Conservation (phyloP, 2,888 invertebrate species). For the Oegoconia quadripuncta region DNA sequence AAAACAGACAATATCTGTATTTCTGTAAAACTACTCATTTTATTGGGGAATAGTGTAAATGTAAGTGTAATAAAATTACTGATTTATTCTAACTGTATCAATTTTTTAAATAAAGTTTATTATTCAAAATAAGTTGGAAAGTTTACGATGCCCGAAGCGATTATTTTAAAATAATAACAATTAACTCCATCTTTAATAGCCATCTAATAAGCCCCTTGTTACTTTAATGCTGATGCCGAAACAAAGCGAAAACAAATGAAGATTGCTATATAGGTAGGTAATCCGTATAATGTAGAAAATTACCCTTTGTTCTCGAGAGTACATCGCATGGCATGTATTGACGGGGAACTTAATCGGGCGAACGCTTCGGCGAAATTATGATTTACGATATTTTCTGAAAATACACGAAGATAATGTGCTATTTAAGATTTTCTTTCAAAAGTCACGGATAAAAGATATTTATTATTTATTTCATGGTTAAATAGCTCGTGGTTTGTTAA, state of each 20-base stretch:
- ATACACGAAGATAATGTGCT: slow-evolving; percentile 3
- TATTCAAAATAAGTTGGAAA: too few species aligned
- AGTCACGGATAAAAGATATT: not conserved
- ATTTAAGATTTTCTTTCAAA: not conserved
- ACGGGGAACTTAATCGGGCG: slow-evolving; percentile 25
- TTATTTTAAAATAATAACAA: slow-evolving; percentile 24
- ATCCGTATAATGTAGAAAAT: slow-evolving; percentile 45
- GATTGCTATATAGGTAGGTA: slow-evolving; percentile 31
- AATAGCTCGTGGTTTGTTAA: not conserved
- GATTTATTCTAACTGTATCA: too few species aligned
- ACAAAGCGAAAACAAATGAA: slow-evolving; percentile 35
- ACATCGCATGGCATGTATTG: slow-evolving; percentile 17
- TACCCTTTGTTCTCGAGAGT: slow-evolving; percentile 37
- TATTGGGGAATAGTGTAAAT: too few species aligned
- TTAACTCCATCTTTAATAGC: slow-evolving; percentile 41
- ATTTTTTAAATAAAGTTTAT: too few species aligned
- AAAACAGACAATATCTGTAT: too few species aligned
- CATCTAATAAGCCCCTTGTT: slow-evolving; percentile 53
- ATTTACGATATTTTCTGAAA: slow-evolving; percentile 25
- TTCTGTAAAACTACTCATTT: too few species aligned
- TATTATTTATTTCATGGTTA: not conserved
- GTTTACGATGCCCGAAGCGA: too few species aligned
- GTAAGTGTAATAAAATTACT: too few species aligned
- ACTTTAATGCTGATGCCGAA: slow-evolving; percentile 35
- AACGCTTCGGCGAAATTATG: slow-evolving; percentile 28